Evolutionary conservation across 2,113 vertebrate genomes (phyloP), one percentile per base, ranked within the genome.

Genomic region (Talpa occidentalis): DNA sequence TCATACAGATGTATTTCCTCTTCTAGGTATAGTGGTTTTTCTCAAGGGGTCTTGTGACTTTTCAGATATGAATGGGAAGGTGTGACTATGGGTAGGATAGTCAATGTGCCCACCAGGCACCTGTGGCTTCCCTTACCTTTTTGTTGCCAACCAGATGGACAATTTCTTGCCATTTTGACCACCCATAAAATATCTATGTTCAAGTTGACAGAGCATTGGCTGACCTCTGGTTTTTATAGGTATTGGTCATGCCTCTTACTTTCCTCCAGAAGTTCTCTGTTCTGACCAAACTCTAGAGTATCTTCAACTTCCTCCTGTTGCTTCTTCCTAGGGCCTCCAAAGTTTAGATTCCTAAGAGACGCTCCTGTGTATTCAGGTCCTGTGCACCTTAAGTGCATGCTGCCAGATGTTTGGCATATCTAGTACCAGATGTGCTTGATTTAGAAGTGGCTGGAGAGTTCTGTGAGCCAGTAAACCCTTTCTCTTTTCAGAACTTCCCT

Each of bases 401-500:
- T 70, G 22, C 70, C 32, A 32, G 52, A 16, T 92, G 19, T 84
- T 21, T 2, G 49, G 81, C 77, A 56, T n/a, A 11, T 17, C 26
- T 42, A 69, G 77, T 37, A 59, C 81, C 42, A 7, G 42, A 40
- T 83, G 49, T 42, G n/a, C 40, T 26, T 73, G 56, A n/a, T 47
- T 56, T 44, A 73, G 42, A 91, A 93, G 85, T 60, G 14, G 30
- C 56, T 17, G 59, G 67, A 28, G 32, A 82, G 30, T 19, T 64
- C 56, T 67, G 59, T 76, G 79, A 84, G 40, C 84, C 54, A 85
- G 37, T 60, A 37, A 91, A 35, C 54, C 26, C n/a, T 88, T 81
- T 56, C 8, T 87, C 49, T 93, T 69, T 83, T 54, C 66, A 86
- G 78, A 91, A 93, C 28, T 78, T 52, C 15, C 40, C 86, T 94